These are phyloP conservation scores for Tamias sibiricus DNA, from an alignment of 2,113 vertebrate species.

Conservation along the genomic window DNA sequence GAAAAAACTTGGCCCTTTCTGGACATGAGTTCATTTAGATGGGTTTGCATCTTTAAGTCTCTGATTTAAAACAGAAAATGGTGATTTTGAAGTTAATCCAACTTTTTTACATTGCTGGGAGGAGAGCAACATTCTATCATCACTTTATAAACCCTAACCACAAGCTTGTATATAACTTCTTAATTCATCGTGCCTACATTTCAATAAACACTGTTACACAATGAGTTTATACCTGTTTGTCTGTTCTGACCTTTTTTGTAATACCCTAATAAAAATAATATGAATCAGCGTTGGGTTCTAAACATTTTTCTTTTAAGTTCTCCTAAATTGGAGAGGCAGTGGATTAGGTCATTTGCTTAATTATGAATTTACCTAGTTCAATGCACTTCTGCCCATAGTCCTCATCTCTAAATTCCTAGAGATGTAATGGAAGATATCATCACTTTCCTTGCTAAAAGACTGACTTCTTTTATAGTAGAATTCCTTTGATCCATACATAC, in stretches of 20 bases:
- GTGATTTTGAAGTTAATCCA: background rate
- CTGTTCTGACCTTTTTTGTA: background rate
- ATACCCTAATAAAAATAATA: background rate
- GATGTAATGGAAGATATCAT: background rate
- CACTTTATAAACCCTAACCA: background rate
- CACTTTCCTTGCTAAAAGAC: background rate
- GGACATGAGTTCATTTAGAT: background rate
- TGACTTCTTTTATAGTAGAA: background rate
- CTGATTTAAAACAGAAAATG: background rate
- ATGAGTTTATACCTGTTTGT: background rate
- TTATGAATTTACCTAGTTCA: background rate
- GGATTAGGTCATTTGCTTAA: background rate
- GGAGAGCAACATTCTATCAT: background rate
- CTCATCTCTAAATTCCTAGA: background rate
- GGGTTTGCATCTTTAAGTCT: background rate
- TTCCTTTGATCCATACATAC: background rate
- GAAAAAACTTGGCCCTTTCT: background rate
- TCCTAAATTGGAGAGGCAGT: background rate
- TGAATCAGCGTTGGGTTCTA: background rate
- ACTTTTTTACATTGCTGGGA: background rate
- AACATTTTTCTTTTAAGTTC: background rate
- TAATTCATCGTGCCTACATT: background rate
- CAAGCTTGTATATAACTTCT: background rate
- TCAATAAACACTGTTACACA: background rate
- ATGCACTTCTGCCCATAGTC: background rate